Evolutionary conservation across 30 jellyfish, hydroid and myxozoan species (phyloP).

Genomic region (Haliclystus octoradiatus): DNA sequence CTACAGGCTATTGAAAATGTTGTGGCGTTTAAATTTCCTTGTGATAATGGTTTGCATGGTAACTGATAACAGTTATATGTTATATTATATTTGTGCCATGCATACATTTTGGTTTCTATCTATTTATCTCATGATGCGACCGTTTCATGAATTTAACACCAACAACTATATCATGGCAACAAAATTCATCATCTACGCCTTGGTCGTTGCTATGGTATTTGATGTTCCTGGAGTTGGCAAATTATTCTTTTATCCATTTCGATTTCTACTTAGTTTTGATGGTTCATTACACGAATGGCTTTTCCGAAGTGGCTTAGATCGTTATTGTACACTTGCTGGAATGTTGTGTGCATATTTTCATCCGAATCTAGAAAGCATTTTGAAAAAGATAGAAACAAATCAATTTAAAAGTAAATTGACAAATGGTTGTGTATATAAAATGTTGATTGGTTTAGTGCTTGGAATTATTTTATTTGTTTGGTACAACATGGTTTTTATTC

Average conservation of each 20-base stretch:
- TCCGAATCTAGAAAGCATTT: conserved; percentile 46
- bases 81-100: conserved; percentile 93
- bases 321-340: conserved; percentile 76
- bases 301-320: conserved; percentile 86
- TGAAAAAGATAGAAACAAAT: conserved; percentile 25
- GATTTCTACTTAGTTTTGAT: conserved; percentile 25
- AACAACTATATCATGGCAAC: conserved; percentile 40
- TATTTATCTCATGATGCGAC: conserved; percentile 96
- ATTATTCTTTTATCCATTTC: conserved; percentile 55
- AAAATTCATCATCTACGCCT: conserved; percentile 51
- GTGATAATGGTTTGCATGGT: conserved; percentile 45
- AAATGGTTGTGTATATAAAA: too few species aligned
- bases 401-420: not conserved
- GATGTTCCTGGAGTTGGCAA: conserved; percentile 70
- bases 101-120: conserved; percentile 92
- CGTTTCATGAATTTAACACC: conserved; percentile 76
- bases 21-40: conserved; percentile 76
- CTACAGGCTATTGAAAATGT: conserved; percentile 62
- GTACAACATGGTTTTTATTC: conserved; percentile 54
- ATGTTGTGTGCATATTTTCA: conserved; percentile 90
- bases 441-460: conserved; percentile 2
- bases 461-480: conserved; percentile 20
- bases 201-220: conserved; percentile 32
- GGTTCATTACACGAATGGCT: conserved; percentile 77
- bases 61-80: conserved; percentile 77